Evolutionary conservation across 2,113 vertebrate genomes (phyloP).

Genomic region (Stegostoma tigrinum): DNA sequence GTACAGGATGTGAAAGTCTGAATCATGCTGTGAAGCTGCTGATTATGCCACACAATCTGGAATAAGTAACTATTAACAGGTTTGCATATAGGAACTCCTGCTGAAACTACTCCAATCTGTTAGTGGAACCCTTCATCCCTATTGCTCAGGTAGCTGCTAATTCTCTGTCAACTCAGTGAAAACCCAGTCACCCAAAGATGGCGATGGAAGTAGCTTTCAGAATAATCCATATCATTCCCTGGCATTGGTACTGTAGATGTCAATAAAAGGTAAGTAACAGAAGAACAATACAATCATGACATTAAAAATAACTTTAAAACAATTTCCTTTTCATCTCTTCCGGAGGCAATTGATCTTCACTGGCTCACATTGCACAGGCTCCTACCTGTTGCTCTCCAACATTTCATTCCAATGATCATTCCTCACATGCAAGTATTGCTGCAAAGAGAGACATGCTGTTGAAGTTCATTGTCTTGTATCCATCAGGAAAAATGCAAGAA

Average conservation of each 20-base stretch:
- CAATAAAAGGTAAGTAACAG: neutral
- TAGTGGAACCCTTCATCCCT: neutral
- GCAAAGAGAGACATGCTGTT: neutral
- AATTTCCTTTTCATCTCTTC: neutral
- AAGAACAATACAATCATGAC: neutral
- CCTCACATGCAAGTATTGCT: neutral
- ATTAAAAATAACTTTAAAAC: neutral
- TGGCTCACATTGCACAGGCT: neutral
- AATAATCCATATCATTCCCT: neutral
- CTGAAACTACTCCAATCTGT: neutral
- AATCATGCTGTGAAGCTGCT: constrained; percentile 17
- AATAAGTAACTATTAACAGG: neutral
- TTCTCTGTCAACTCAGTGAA: neutral
- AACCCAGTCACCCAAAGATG: neutral
- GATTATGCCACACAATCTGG: neutral
- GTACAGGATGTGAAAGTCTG: constrained; percentile 20
- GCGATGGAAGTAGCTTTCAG: neutral
- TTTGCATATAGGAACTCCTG: neutral
- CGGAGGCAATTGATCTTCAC: neutral
- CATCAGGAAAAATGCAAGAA: neutral
- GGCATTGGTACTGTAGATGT: neutral
- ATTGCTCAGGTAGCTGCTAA: neutral
- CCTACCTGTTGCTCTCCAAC: too few species aligned
- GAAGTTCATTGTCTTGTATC: neutral
- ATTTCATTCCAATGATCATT: neutral